These are phyloP conservation scores for Gastrophryne carolinensis DNA, from an alignment of 2,797 vertebrate species.

Conservation along the genomic window DNA sequence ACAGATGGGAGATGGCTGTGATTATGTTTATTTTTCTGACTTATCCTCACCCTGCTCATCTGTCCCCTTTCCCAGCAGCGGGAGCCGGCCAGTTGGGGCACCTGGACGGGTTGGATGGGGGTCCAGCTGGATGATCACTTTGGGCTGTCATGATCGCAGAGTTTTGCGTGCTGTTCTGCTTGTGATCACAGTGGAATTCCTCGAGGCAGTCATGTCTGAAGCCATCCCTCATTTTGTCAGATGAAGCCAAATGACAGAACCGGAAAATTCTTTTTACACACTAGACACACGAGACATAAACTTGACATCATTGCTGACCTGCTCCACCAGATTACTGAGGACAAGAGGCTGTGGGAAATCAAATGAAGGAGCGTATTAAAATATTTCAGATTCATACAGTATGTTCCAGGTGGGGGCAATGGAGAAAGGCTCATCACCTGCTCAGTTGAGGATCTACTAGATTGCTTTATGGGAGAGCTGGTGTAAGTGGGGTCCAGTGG, in stretches of 20 bases:
- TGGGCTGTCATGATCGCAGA: not conserved
- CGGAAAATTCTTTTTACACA: not conserved
- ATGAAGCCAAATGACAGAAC: not conserved
- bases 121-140: slow-evolving; percentile 18
- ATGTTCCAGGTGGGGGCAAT: too few species aligned
- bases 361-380: too few species aligned
- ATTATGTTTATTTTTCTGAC: not conserved
- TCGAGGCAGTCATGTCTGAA: slow-evolving; percentile 28
- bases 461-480: too few species aligned
- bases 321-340: too few species aligned
- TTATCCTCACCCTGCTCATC: not conserved
- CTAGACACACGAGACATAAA: not conserved
- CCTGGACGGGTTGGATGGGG: slow-evolving; percentile 31
- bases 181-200: slow-evolving; percentile 45
- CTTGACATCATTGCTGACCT: slow-evolving; percentile 17
- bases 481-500: too few species aligned
- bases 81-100: not conserved
- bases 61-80: not conserved
- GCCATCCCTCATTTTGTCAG: slow-evolving; percentile 41
- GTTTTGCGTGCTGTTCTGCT: slow-evolving; percentile 33
- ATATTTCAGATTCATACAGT: too few species aligned
- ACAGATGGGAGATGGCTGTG: not conserved
- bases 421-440: too few species aligned
- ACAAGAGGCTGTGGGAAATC: too few species aligned
- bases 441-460: too few species aligned